Conservation (phyloP, 2,888 invertebrate species). For the Lordiphosa andalusiaca region DNA sequence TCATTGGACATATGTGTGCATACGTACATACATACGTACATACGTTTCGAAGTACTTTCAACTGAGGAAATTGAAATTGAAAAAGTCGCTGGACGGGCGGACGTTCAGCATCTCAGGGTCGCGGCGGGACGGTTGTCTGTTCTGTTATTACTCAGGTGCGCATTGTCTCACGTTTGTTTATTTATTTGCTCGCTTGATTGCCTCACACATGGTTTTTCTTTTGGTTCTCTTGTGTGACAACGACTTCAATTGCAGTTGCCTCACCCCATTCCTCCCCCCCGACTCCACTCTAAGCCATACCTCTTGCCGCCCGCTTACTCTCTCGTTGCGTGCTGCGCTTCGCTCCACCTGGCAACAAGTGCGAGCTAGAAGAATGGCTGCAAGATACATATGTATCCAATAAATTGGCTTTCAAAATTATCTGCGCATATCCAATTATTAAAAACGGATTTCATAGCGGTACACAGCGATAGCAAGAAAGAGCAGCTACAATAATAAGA, state of each 20-base stretch:
- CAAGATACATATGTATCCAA: constrained; percentile 14
- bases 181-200: constrained; percentile 67
- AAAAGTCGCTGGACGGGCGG: constrained; percentile 9
- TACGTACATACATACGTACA: too few relatives aligned
- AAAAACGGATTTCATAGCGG: constrained; percentile 36
- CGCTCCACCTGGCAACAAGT: constrained; percentile 39
- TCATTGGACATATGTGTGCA: background rate
- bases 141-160: constrained; percentile 54
- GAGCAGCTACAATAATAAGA: constrained; percentile 1
- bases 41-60: constrained; percentile 29
- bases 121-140: constrained; percentile 13
- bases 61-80: constrained; percentile 33
- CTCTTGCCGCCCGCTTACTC: background rate
- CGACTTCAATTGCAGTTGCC: constrained; percentile 45
- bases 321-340: constrained; percentile 26
- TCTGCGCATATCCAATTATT: constrained; percentile 53
- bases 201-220: constrained; percentile 38
- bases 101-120: constrained; percentile 36
- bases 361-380: constrained; percentile 17
- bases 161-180: constrained; percentile 74
- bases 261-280: background rate
- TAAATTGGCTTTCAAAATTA: constrained; percentile 50
- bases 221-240: constrained; percentile 7
- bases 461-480: constrained; percentile 5
- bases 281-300: too few relatives aligned